Percentiles rank a stretch among this genome's conserved stretches.
Conservation (phyloP, 2,888 invertebrate genomes). For the Drosophila parthenogenetica region DNA sequence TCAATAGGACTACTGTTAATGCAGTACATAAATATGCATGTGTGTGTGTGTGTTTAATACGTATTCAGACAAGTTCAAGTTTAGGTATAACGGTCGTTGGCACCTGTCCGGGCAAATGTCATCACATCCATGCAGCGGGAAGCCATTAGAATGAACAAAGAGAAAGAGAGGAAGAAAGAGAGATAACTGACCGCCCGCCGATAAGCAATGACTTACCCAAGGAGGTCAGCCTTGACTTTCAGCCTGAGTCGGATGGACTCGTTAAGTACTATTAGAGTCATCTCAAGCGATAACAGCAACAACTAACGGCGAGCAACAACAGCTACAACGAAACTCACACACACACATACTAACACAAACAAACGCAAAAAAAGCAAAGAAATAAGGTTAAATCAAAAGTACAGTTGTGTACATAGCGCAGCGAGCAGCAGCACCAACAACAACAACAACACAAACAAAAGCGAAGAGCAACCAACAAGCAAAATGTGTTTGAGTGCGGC, state of each 20-base stretch:
- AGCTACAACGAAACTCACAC: constrained; percentile 44
- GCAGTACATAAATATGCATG: not conserved
- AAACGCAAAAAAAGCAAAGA: constrained; percentile 73
- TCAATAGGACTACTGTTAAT: constrained; percentile 42
- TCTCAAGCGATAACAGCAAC: constrained; percentile 52
- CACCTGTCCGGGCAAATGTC: constrained; percentile 41
- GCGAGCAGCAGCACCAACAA: constrained; percentile 69
- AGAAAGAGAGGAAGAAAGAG: not conserved
- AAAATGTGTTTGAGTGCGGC: constrained; percentile 78
- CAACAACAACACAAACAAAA: constrained; percentile 74
- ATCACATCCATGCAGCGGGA: not conserved
- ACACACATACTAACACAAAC: constrained; percentile 26
- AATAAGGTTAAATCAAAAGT: constrained; percentile 84
- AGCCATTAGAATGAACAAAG: constrained; percentile 11
- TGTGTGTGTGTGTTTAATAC: constrained; percentile 2
- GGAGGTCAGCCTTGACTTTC: constrained; percentile 35
- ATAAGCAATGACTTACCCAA: constrained; percentile 26
- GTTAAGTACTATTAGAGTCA: constrained; percentile 45
- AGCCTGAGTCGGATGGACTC: constrained; percentile 12
- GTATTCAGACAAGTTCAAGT: constrained; percentile 50
- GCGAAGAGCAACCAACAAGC: constrained; percentile 75
- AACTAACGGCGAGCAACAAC: constrained; percentile 49
- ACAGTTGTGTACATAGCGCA: constrained; percentile 83
- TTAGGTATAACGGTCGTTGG: constrained; percentile 47
- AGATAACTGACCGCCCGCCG: constrained; percentile 35